Evolutionary conservation across 2,797 vertebrate genomes (phyloP).

Genomic region (Vultur gryphus): DNA sequence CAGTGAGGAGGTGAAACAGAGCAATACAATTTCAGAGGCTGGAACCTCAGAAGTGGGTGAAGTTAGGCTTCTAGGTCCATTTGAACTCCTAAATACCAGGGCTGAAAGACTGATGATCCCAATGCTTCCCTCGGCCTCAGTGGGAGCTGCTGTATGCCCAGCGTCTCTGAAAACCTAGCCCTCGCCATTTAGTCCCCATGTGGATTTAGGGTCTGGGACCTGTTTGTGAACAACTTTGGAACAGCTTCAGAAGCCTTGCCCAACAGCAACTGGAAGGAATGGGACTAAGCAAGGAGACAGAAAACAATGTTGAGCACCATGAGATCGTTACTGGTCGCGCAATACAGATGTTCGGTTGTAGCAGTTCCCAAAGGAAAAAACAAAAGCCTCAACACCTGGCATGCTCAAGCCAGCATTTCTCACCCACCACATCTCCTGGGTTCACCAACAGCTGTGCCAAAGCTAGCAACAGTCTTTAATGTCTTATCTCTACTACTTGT

Average conservation of each 20-base stretch:
- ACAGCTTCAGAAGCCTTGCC: neutral
- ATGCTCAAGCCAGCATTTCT: neutral
- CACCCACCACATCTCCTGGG: neutral
- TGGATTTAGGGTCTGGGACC: neutral
- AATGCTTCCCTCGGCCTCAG: neutral
- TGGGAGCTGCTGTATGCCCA: neutral
- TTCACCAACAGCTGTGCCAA: neutral
- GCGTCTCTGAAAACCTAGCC: neutral
- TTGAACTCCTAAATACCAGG: neutral
- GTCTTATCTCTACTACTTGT: neutral
- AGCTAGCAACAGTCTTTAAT: neutral
- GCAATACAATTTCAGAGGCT: neutral
- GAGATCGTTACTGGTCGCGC: neutral
- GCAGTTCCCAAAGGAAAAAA: neutral
- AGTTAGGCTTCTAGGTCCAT: neutral
- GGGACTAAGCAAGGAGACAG: neutral
- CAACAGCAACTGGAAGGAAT: neutral
- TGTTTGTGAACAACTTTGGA: neutral
- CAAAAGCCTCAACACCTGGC: neutral
- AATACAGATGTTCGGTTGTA: neutral
- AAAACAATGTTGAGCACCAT: neutral
- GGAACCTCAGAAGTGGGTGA: neutral
- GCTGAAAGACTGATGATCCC: neutral
- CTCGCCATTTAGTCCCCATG: neutral
- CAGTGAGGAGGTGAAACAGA: neutral